These are phyloP conservation scores for Nipponia nippon DNA, from an alignment of 2,113 vertebrate species.

Conservation along the genomic window DNA sequence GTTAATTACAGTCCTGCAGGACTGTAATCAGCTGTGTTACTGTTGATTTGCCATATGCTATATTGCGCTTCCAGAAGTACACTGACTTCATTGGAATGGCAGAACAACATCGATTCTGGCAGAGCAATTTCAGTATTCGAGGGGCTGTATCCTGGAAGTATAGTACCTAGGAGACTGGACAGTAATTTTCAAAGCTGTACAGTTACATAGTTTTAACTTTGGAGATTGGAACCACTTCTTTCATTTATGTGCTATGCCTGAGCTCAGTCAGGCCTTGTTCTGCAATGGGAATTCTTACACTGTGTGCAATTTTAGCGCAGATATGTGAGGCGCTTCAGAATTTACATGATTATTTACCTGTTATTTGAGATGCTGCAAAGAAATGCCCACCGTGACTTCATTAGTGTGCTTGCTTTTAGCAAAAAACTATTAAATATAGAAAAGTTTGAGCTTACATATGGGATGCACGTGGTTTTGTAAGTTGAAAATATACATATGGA, in stretches of 20 bases:
- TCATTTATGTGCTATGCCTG: neutral
- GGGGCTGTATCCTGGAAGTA: neutral
- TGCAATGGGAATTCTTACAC: neutral
- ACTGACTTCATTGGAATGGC: neutral
- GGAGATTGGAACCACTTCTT: neutral
- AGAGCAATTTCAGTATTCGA: fast-evolving
- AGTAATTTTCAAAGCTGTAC: neutral
- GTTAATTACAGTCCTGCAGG: neutral
- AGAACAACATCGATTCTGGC: neutral
- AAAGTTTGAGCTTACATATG: neutral
- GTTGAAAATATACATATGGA: neutral
- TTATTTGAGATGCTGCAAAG: neutral
- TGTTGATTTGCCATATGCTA: neutral
- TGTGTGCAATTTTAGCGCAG: neutral
- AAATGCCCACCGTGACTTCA: neutral
- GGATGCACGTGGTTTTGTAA: neutral
- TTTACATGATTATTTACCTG: neutral
- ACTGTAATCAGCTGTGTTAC: neutral
- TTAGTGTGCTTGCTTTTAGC: neutral
- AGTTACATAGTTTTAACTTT: neutral
- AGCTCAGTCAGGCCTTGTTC: neutral
- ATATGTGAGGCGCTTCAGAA: neutral
- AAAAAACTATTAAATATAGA: neutral
- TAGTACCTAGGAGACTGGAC: neutral
- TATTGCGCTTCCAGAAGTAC: neutral